Evolutionary conservation across 2,888 invertebrate genomes (phyloP).

Genomic region (Drosophila meridiana): DNA sequence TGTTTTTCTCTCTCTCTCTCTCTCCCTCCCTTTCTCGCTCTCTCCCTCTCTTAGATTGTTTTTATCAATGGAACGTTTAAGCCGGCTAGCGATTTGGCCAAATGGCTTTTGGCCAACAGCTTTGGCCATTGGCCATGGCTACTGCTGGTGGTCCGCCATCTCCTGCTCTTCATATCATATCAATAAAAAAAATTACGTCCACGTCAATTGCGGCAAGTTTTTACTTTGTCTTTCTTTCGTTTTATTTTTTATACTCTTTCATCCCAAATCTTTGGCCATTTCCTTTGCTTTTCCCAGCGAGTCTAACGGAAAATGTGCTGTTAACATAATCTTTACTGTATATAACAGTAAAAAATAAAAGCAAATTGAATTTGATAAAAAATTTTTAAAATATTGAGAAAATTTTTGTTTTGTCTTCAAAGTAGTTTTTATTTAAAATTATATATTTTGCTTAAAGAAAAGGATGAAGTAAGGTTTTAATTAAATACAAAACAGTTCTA

Average conservation of each 20-base stretch:
- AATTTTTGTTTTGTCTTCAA: no score
- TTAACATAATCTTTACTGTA: constrained; percentile 26
- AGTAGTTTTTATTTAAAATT: no score
- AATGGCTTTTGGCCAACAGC: constrained; percentile 34
- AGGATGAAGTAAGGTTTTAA: no score
- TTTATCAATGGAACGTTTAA: constrained; percentile 71
- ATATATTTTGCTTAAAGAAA: no score
- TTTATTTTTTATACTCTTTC: constrained; percentile 32
- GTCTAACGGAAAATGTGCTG: constrained; percentile 44
- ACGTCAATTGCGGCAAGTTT: constrained; percentile 52
- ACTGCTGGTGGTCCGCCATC: constrained; percentile 39
- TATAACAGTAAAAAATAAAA: constrained; percentile 8
- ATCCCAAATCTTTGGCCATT: constrained; percentile 41
- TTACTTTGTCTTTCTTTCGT: constrained; percentile 34
- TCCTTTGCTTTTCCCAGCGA: constrained; percentile 47
- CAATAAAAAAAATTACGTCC: constrained; percentile 42
- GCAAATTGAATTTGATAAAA: not conserved
- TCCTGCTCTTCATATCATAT: constrained; percentile 41
- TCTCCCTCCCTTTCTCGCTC: not conserved
- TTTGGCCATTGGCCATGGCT: constrained; percentile 3
- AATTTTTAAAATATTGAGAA: not conserved
- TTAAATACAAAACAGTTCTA: no score
- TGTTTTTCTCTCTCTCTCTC: constrained; percentile 10
- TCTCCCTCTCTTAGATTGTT: constrained; percentile 53
- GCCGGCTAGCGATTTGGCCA: constrained; percentile 36